Evolutionary conservation across 2,888 invertebrate genomes (phyloP), one percentile per base, ranked within the genome.

Genomic region (Laothoe populi): DNA sequence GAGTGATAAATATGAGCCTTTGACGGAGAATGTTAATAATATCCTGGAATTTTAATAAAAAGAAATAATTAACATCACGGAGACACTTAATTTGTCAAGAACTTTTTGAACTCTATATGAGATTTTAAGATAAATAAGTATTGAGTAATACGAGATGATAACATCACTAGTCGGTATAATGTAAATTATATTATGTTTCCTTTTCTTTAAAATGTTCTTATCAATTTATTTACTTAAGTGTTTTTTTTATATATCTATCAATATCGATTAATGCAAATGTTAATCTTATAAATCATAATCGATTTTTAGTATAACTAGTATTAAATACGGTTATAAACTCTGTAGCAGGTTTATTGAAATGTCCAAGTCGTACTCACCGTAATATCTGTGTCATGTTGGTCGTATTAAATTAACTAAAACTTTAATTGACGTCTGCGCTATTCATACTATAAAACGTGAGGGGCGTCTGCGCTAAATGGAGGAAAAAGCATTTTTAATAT

Each of bases 401-500:
- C 7, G 10, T 23, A 40, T 57, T 35, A 24, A 72, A 70, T 75
- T 74, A 58, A 75, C 69, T 77, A 74, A 70, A 79, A 79, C 73
- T 79, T 80, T 81, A 82, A 85, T 84, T 76, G 84, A 79, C 70
- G 71, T 62, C 65, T 69, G 69, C 66, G 70, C 72, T 70, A 75
- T 72, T 73, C 69, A 73, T 65, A 68, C 66, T 62, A 66, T 63
- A 40, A 23, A 38, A 23, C 49, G 40, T 13, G 19, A 40, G 49
- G 40, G 31, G 73, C 68, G 75, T 75, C 72, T 70, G 68, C 68
- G 69, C 69, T 77, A 76, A 81, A 81, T 82, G 75, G 67, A 77
- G 76, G 64, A 73, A 78, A 81, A 76, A 79, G 70, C 60, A 66
- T 78, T 83, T 84, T 82, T 82, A 81, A 80, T 82, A 81, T 77